These are phyloP conservation scores for Calliopsis andreniformis DNA, from an alignment of 1,140 invertebrate species.

Conservation along the genomic window DNA sequence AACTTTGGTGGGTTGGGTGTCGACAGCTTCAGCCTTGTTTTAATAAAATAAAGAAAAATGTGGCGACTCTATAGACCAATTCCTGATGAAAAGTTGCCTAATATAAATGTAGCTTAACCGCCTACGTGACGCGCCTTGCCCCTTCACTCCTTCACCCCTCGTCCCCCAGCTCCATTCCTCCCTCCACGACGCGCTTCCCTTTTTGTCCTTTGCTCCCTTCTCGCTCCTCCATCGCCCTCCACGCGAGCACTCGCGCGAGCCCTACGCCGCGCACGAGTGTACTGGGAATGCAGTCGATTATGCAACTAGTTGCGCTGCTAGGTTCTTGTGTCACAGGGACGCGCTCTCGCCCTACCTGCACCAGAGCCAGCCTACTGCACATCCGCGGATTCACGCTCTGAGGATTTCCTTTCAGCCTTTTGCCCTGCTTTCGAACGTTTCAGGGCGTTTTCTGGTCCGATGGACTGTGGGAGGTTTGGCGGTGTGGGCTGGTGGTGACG, in stretches of 20 bases:
- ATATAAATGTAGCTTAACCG: constrained; percentile 47
- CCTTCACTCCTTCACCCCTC: neutral
- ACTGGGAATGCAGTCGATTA: constrained; percentile 72
- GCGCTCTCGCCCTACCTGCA: constrained; percentile 29
- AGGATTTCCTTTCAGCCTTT: constrained; percentile 6
- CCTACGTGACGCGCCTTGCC: constrained; percentile 37
- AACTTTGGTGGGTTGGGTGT: too few species aligned
- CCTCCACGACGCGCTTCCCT: neutral
- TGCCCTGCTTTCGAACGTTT: neutral
- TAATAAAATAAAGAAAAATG: too few species aligned
- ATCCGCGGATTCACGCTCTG: constrained; percentile 30
- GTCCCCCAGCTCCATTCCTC: neutral
- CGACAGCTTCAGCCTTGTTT: too few species aligned
- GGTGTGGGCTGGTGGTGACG: too few species aligned
- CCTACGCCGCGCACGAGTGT: constrained; percentile 17
- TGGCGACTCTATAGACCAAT: too few species aligned
- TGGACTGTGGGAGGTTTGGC: too few species aligned
- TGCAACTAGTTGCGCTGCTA: constrained; percentile 76
- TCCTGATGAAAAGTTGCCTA: too few species aligned
- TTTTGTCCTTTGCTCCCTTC: neutral
- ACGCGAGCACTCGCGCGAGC: neutral
- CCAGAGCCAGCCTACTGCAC: constrained; percentile 14
- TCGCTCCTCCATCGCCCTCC: constrained; percentile 11
- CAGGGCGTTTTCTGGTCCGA: too few species aligned
- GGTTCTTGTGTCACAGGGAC: constrained; percentile 73